Evolutionary conservation across 92 coral and sea anemone genomes (phyloP).

Genomic region (Phymanthus crucifer): DNA sequence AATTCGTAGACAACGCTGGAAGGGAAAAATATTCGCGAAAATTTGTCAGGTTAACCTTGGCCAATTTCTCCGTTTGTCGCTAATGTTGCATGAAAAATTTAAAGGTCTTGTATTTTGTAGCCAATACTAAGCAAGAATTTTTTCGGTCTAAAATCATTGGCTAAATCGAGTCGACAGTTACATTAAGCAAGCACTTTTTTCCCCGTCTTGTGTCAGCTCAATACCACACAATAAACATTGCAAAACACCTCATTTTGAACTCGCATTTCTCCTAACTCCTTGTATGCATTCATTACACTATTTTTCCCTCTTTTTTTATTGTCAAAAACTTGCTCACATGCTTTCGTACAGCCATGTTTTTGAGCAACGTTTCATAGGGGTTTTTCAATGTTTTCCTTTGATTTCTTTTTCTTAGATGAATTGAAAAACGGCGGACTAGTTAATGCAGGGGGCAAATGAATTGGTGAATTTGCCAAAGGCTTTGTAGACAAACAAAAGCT

Average conservation of each 20-base stretch:
- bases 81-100: background rate
- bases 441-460: background rate
- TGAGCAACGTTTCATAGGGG: no score
- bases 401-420: background rate
- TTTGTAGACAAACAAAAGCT: background rate
- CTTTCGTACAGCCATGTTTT: no score
- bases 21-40: background rate
- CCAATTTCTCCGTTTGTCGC: background rate
- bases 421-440: background rate
- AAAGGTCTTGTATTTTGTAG: background rate
- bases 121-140: background rate
- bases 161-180: slow-evolving; percentile 4
- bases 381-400: background rate
- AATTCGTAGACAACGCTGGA: background rate
- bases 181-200: background rate
- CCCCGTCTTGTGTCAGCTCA: background rate
- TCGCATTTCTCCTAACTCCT: background rate
- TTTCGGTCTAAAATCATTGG: background rate
- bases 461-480: background rate
- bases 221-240: slow-evolving; percentile 7
- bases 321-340: no score
- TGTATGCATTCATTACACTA: background rate
- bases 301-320: no score
- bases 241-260: background rate
- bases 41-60: background rate